Evolutionary conservation across 2,113 vertebrate species (phyloP).

Genomic region (Bos javanicus): DNA sequence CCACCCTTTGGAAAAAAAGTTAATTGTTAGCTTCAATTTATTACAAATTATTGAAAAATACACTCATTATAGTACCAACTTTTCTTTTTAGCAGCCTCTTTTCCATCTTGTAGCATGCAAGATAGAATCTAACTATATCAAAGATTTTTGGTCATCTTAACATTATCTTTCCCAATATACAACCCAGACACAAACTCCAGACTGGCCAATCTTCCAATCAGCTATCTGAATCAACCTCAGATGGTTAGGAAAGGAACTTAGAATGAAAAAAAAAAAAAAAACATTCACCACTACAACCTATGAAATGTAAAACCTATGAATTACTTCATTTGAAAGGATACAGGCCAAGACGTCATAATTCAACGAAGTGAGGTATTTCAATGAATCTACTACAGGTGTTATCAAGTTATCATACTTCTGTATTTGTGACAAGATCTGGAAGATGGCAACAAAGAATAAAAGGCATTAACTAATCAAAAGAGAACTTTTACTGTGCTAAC

Average conservation of each 20-base stretch:
- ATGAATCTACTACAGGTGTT: slow-evolving; percentile 96
- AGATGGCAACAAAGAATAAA: slow-evolving; percentile 48
- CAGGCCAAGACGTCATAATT: slow-evolving; percentile 99
- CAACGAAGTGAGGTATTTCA: slow-evolving; percentile 99
- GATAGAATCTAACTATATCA: neutral
- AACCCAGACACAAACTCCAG: neutral
- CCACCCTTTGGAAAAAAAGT: neutral
- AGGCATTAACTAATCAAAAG: slow-evolving; percentile 28
- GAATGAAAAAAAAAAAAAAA: slow-evolving; percentile 48
- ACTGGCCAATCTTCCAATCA: slow-evolving; percentile 17
- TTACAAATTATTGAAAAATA: slow-evolving; percentile 15
- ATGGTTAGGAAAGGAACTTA: neutral
- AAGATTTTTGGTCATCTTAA: slow-evolving; percentile 1
- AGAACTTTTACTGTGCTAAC: neutral
- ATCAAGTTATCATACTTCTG: slow-evolving; percentile 99
- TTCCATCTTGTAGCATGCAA: neutral
- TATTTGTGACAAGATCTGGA: slow-evolving; percentile 97
- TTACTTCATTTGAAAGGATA: slow-evolving; percentile 88
- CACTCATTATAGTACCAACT: neutral
- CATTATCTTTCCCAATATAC: neutral
- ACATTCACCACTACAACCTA: neutral
- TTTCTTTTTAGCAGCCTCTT: neutral
- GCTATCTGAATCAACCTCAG: neutral
- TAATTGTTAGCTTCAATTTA: slow-evolving; percentile 14
- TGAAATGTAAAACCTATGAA: slow-evolving; percentile 14